These are phyloP conservation scores for Tauraco hartlaubi DNA, from an alignment of 2,797 vertebrate species.

Conservation along the genomic window DNA sequence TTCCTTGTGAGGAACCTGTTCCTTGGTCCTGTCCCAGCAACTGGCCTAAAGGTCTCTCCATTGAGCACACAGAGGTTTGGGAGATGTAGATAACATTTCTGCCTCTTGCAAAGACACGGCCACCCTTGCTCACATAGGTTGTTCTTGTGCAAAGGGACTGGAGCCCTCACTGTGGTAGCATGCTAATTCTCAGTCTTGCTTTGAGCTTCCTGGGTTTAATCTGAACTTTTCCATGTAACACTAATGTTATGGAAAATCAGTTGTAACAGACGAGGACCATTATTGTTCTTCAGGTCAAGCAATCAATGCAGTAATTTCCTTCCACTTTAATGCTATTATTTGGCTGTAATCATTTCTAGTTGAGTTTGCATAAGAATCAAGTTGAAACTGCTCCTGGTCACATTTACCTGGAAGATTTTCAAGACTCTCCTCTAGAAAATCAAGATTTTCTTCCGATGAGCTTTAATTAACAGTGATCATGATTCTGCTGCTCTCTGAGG, in stretches of 20 bases:
- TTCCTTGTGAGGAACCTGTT: not conserved
- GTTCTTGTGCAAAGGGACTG: not conserved
- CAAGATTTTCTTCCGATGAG: not conserved
- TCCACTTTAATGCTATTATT: conserved; percentile 68
- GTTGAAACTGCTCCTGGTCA: conserved; percentile 35
- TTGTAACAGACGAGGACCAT: conserved; percentile 21
- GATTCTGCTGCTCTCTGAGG: not conserved
- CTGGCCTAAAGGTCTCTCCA: not conserved
- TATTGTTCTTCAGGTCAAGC: conserved; percentile 71
- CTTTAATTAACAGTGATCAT: conserved; percentile 10
- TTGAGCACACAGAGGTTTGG: not conserved
- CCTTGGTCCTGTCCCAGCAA: not conserved
- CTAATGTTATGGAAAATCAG: conserved; percentile 62
- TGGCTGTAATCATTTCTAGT: conserved; percentile 63
- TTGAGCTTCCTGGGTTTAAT: conserved; percentile 34
- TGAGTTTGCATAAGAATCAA: conserved; percentile 63
- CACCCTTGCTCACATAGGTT: not conserved
- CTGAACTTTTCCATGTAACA: conserved; percentile 34
- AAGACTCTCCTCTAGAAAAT: conserved; percentile 40
- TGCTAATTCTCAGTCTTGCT: conserved; percentile 9
- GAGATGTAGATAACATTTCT: not conserved
- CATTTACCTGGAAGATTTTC: conserved; percentile 51
- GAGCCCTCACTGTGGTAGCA: not conserved
- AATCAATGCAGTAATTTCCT: conserved; percentile 73
- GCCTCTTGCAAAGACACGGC: not conserved